Base-by-base conservation (phyloP, 92 coral and sea anemone genomes). In the Siderastrea siderea region DNA sequence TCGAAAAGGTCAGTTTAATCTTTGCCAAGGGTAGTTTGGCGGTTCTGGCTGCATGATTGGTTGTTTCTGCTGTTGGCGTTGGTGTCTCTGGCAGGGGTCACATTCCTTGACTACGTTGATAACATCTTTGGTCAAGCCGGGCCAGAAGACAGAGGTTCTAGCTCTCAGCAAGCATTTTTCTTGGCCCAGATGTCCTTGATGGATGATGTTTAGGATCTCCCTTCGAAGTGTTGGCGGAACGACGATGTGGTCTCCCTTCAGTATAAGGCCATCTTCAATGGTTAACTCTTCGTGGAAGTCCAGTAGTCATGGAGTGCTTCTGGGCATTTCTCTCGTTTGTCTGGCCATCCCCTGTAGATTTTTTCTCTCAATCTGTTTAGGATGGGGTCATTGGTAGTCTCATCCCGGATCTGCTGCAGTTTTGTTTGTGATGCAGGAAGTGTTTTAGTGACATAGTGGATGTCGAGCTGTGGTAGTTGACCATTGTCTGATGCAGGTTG, bases 61-160 rank as follows among this genome's bases (percentile, higher is more conserved):
- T n/a, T n/a, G n/a, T n/a, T n/a, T n/a, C n/a, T n/a, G n/a, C n/a
- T 15, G 87, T 90, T 65, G 87, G 19, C 63, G 64, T 61, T 82
- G 92, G 71, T 86, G 69, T 78, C 57, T 81, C 78, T 89, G 88
- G 83, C 93, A 92, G 60, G 93, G 66, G 6, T 47, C 84, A 63
- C 95, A 90, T 19, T 73, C 15, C 47, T 86, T 15, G 47, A 86
- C 88, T 48, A 49, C 61, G 26, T 69, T 70, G 47, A 70, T 86
- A 62, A 86, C 86, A 7, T 81, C 91, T 64, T 85, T 92, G 45
- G 87, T 87, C 5, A 91, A 76, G 64, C 91, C 91, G n/a, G 91
- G 91, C 91, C 90, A 90, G 81, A 85, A 90, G 14, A 85, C 90
- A n/a, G n/a, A n/a, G n/a, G n/a, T n/a, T n/a, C n/a, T n/a, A n/a